phyloP scores from a whole-genome alignment of 1,140 invertebrate species.

The Agraylea sexmaculata region DNA sequence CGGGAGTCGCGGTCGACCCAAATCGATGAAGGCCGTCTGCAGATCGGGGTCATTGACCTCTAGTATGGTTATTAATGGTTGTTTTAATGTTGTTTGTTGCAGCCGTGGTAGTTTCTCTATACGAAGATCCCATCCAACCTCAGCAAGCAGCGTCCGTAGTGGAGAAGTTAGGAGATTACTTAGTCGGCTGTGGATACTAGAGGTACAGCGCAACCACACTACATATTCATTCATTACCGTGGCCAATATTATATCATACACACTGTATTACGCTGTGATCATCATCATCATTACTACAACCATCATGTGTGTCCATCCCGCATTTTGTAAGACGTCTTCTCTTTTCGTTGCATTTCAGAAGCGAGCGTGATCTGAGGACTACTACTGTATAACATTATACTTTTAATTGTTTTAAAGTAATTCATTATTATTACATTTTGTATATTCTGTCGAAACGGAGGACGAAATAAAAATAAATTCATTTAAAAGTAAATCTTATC shows the following conservation, averaged over 20 bases:
- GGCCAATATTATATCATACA: neutral
- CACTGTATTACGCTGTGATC: neutral
- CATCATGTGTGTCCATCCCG: neutral
- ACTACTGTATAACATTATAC: slow-evolving; percentile 42
- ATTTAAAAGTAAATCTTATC: no score
- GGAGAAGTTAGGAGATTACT: slow-evolving; percentile 91
- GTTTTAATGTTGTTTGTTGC: no score
- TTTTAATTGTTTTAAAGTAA: slow-evolving; percentile 37
- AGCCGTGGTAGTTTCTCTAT: slow-evolving; percentile 85
- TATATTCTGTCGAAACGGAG: slow-evolving; percentile 45
- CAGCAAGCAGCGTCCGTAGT: slow-evolving; percentile 88
- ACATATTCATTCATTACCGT: slow-evolving; percentile 3
- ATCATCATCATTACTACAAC: no score
- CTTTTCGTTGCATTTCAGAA: no score
- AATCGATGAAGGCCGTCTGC: no score
- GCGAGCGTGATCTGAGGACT: slow-evolving; percentile 41
- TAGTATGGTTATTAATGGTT: no score
- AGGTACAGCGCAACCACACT: slow-evolving; percentile 28
- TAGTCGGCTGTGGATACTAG: slow-evolving; percentile 89
- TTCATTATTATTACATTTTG: slow-evolving; percentile 45
- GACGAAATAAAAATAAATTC: no score
- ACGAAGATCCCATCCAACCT: slow-evolving; percentile 88
- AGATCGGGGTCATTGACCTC: no score
- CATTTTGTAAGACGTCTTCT: no score
- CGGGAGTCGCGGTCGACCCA: no score